Base-by-base conservation (phyloP, 2,888 invertebrate species). In the Diarsia brunnea region DNA sequence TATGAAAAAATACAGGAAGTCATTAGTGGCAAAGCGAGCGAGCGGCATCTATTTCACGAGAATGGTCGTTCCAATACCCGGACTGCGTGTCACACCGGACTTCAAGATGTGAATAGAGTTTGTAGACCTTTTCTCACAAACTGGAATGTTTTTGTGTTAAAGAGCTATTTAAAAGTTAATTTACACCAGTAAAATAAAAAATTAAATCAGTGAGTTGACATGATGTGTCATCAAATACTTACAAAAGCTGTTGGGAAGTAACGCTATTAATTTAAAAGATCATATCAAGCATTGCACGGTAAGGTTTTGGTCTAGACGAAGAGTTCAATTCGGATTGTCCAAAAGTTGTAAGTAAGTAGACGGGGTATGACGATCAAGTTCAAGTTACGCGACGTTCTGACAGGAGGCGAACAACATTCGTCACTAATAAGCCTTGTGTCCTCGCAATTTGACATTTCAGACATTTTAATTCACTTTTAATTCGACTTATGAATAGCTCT, bases 1-100 rank as follows among this genome's bases (percentile, higher is more conserved):
- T 92, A 94, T 93, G 94, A 94, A 95, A 95, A 95, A 95, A 94
- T 92, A 93, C 95, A 95, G 96, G 96, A 96, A 96, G 95, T 96
- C 95, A 94, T 96, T 96, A 96, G 95, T 94, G 94, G 94, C 92
- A 90, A 93, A 95, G 92, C 92, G 93, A 93, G 92, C 92, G 91
- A 93, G 92, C 92, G 91, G 95, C 93, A 92, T 94, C 95, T 94
- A 95, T 95, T 95, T 93, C 93, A 95, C 93, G 91, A 92, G 92
- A 93, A 92, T 89, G 89, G 90, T 90, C 85, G 87, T 86, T 85
- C 81, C 79, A 75, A 84, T 85, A 79, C 90, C 88, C 87, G 79
- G 86, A 73, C 80, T 82, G 89, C 77, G 69, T 83, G 73, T 95
- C 84, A 95, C 95, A 96, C 95, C 91, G 93, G 70, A 71, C 43